A percentile compares a stretch with the other conserved stretches of the same genome.
Evolutionary conservation across 2,113 vertebrate genomes (phyloP).

Genomic region (Cranoglanis bouderius): DNA sequence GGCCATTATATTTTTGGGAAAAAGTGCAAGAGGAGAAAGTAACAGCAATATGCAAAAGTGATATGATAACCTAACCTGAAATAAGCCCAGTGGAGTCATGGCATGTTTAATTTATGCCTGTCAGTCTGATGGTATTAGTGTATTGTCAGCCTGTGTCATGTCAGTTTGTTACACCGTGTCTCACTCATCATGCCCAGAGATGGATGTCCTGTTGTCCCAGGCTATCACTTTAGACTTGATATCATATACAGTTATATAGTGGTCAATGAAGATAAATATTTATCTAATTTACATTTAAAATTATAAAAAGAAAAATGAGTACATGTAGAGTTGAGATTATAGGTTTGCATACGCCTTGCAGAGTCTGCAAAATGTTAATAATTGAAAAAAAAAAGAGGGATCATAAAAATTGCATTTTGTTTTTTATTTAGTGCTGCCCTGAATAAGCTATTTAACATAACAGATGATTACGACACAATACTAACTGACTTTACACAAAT

Average conservation of each 20-base stretch:
- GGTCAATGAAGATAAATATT: not conserved
- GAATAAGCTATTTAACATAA: not conserved
- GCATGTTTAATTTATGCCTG: conserved; percentile 6
- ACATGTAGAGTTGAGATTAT: not conserved
- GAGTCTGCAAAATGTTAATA: too few species aligned
- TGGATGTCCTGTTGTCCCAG: not conserved
- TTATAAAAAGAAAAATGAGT: not conserved
- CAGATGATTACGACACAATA: too few species aligned
- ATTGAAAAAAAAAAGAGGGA: too few species aligned
- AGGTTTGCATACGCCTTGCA: too few species aligned
- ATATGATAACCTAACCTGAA: conserved; percentile 8
- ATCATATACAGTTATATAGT: not conserved
- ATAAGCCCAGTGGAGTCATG: conserved; percentile 11
- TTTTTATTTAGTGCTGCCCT: too few species aligned
- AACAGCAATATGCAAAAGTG: not conserved
- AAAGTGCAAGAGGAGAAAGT: not conserved
- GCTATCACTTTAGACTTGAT: not conserved
- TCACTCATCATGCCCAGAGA: not conserved
- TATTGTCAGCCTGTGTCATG: conserved; percentile 1
- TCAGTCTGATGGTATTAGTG: conserved; percentile 24
- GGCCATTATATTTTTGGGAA: not conserved
- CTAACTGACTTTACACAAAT: too few species aligned
- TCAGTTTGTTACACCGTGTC: conserved; percentile 19
- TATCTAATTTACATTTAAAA: not conserved
- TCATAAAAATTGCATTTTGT: too few species aligned